Evolutionary conservation across 2,888 invertebrate species (phyloP), one percentile per base, ranked within the genome.

Genomic region (Acleris emargana): DNA sequence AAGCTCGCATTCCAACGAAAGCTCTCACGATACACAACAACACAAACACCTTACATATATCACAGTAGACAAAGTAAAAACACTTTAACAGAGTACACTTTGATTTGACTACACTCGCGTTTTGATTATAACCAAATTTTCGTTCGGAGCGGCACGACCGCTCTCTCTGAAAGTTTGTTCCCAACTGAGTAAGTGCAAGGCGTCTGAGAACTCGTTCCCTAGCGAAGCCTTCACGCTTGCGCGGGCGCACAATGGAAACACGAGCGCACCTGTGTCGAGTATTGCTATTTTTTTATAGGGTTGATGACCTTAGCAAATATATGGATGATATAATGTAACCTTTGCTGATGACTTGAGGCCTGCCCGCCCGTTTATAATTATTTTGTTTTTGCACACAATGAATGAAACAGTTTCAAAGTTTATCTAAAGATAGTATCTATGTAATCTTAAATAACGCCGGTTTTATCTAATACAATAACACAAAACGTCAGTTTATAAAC

Each of bases 261-360:
- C 84, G 79, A 82, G 87, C 87, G 57, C 68, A 69, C 90, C 89
- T 90, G 91, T 88, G 87, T 76, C 77, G 76, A 76, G 75, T 76
- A 72, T 72, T 83, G 83, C 88, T 86, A 77, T 66, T 75, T 71
- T 82, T 76, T 79, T 79, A 76, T 77, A 81, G 81, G 89, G 89
- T 86, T 84, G 84, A 84, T 83, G 89, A 90, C 88, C 90, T 78
- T 73, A 22, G 66, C 60, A 43, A 66, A 66, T 61, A 61, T 55
- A 59, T 50, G 51, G 51, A 66, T 66, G 55, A 66, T 66, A 64
- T 64, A 64, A 64, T 47, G 38, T 54, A 45, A 61, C 66, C 66
- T 66, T 66, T 61, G 51, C 28, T 52, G 28, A 50, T 49, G 25
- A 38, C 4, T 38, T 38, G 18, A 49, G 49, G 18, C n/a, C 58